A percentile compares a stretch with the other conserved stretches of the same genome.
Conservation (phyloP, 2,888 invertebrate species). For the Agriopis aurantiaria region DNA sequence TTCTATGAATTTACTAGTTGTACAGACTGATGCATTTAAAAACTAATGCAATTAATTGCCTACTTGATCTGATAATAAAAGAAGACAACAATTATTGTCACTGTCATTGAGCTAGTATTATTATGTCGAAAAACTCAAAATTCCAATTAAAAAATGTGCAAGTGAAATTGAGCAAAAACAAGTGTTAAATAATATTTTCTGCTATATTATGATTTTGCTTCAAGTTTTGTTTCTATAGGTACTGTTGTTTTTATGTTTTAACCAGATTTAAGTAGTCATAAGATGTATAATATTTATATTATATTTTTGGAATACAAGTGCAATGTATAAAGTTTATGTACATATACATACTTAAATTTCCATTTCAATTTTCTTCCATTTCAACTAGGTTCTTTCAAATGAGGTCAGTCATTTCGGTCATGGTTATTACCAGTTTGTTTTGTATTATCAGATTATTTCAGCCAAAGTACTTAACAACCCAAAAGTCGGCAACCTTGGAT, state of each 20-base stretch:
- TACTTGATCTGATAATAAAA: constrained; percentile 23
- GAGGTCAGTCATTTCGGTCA: constrained; percentile 52
- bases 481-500: constrained; percentile 36
- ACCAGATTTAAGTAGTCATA: constrained; percentile 11
- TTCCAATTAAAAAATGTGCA: no score
- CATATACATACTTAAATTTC: constrained; percentile 13
- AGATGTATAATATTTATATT: constrained; percentile 3
- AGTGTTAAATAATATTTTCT: no score
- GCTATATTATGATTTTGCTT: background rate
- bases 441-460: constrained; percentile 40
- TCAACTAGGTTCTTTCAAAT: constrained; percentile 36
- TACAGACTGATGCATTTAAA: constrained; percentile 79
- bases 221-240: background rate
- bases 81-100: background rate
- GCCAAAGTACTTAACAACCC: constrained; percentile 40
- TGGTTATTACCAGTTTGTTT: constrained; percentile 46
- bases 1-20: constrained; percentile 45
- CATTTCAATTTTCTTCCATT: constrained; percentile 3
- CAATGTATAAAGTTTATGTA: background rate
- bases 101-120: background rate
- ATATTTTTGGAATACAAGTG: constrained; percentile 5
- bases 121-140: constrained; percentile 3
- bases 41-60: constrained; percentile 38
- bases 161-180: no score
- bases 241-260: constrained; percentile 21